Conservation (phyloP, 2,113 vertebrate species). For the Osmerus mordax region DNA sequence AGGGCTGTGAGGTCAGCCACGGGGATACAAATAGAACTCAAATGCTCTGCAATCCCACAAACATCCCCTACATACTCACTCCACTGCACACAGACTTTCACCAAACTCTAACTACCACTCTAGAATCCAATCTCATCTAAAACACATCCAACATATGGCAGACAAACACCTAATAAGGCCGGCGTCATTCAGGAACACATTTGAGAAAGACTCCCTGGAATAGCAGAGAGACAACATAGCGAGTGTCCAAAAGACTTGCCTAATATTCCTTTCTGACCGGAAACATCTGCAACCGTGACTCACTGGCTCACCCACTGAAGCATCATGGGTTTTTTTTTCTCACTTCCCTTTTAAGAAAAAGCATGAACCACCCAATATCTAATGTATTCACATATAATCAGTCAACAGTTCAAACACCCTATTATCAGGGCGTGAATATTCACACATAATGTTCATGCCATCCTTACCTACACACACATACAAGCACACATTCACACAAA, state of each 20-base stretch:
- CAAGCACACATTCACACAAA: neutral
- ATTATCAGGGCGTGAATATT: neutral
- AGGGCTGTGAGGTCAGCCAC: constrained; percentile 51
- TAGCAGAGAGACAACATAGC: too few species aligned
- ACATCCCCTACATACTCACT: constrained; percentile 48
- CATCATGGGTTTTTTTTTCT: neutral
- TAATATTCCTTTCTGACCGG: neutral
- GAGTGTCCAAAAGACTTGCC: neutral
- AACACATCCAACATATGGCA: neutral
- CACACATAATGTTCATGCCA: neutral
- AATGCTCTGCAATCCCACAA: constrained; percentile 45
- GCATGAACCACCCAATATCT: neutral
- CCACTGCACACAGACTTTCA: constrained; percentile 33
- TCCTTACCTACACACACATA: neutral
- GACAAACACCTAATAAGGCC: too few species aligned
- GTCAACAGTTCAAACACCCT: constrained; percentile 1
- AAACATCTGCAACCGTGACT: constrained; percentile 4
- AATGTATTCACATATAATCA: constrained; percentile 2
- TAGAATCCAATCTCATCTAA: neutral
- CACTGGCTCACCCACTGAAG: neutral
- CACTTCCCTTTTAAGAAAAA: neutral
- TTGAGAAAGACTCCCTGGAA: too few species aligned
- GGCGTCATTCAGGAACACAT: too few species aligned
- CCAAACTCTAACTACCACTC: neutral
- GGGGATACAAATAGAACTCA: constrained; percentile 64